Base-by-base conservation (phyloP, 2,888 invertebrate genomes). In the Eucera pruinosa region DNA sequence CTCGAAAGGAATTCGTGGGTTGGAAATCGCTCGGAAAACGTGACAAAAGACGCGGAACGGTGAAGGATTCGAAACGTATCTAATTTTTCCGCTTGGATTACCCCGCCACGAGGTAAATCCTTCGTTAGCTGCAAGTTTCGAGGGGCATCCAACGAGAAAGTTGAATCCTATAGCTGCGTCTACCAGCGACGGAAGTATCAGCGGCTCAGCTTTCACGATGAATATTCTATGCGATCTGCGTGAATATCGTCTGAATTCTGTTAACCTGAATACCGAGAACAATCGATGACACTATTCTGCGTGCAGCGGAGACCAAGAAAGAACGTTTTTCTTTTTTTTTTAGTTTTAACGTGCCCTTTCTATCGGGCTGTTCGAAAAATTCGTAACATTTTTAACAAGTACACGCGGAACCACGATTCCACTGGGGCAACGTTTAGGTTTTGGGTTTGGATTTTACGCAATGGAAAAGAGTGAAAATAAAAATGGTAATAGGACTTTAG, bases 231-330 rank as follows among this genome's bases (percentile, higher is more conserved):
- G 27, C 48, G 48, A 50, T 50, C 25, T 50, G 52, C 18, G 39
- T 39, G 57, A 62, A 27, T 50, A 48, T 33, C 48, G 54, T 27
- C 18, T 52, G 52, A 52, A 52, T 52, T 52, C 52, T 33, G 52
- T 52, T 55, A 55, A 55, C 39, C 55, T 23, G 39, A 55, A 55
- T 55, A 39, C 39, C 15, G n/a, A 9, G 4, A 9, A 39, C 39
- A 39, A 55, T 55, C 55, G 55, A 55, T 55, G 55, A 25, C 39
- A 55, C 23, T 25, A 23, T 39, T 55, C 9, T 15, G 2, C 18
- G 30, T 52, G 15, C 6, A 27, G 13, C 52, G 0, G 11, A 1
- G 30, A 30, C 48, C 25, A 15, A 7, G 20, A n/a, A 13, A 13
- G 18, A 11, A 11, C 7, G 4, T 6, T 15, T 23, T 39, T 39